phyloP scores from a whole-genome alignment of 2,113 vertebrate genomes.

The Rhabdomys dilectus region DNA sequence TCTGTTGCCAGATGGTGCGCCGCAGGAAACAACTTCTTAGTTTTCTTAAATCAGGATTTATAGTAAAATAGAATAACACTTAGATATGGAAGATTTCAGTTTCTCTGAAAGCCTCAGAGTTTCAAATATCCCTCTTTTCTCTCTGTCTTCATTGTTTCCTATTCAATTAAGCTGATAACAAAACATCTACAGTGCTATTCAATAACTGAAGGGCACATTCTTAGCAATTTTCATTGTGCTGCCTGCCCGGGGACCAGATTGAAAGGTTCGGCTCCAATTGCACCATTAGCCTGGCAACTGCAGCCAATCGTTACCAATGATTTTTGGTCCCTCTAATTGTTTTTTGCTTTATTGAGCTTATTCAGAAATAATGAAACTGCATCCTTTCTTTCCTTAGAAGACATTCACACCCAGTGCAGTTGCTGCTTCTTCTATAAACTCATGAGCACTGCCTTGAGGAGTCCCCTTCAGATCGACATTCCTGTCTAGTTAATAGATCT shows the following conservation, averaged over 20 bases:
- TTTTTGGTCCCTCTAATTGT: constrained; percentile 73
- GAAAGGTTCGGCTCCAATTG: constrained; percentile 68
- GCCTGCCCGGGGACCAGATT: constrained; percentile 42
- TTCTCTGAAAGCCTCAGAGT: constrained; percentile 60
- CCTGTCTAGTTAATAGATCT: constrained; percentile 71
- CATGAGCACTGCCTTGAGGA: constrained; percentile 68
- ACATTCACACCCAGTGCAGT: constrained; percentile 52
- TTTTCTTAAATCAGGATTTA: constrained; percentile 81
- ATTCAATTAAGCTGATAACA: constrained; percentile 70
- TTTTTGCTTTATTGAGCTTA: constrained; percentile 77
- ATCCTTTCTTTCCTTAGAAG: constrained; percentile 62
- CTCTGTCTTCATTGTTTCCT: constrained; percentile 67
- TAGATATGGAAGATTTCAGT: constrained; percentile 59
- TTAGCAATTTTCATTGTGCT: constrained; percentile 52
- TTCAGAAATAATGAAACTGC: constrained; percentile 80
- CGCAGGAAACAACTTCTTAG: constrained; percentile 74
- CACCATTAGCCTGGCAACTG: constrained; percentile 76
- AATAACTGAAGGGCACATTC: constrained; percentile 65
- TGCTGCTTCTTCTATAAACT: constrained; percentile 76
- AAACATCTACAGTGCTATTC: constrained; percentile 41
- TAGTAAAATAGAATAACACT: constrained; percentile 78
- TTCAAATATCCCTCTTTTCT: constrained; percentile 49
- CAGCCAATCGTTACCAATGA: constrained; percentile 75
- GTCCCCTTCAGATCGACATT: constrained; percentile 69
- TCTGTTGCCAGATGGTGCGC: constrained; percentile 79